Percentiles rank a stretch among this genome's conserved stretches.
Evolutionary conservation across 1,140 invertebrate genomes (phyloP).

Genomic region (Lasioglossum albipes): DNA sequence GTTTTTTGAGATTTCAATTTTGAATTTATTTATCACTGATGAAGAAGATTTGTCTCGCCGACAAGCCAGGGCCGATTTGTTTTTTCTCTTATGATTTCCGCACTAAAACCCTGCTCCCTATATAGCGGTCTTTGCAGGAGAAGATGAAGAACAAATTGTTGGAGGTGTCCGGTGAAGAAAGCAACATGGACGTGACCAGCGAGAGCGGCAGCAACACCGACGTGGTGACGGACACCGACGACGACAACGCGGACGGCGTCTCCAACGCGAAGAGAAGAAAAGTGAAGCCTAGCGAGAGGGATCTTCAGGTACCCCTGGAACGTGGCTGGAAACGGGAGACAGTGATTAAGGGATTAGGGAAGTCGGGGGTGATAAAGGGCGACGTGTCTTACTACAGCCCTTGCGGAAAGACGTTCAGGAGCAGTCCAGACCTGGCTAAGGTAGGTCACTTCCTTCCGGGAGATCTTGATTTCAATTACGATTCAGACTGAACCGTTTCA

Average conservation of each 20-base stretch:
- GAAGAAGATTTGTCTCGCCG: neutral
- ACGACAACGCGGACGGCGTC: conserved; percentile 77
- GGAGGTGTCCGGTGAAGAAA: conserved; percentile 81
- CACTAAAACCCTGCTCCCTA: conserved; percentile 70
- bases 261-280: conserved; percentile 78
- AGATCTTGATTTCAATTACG: conserved; percentile 14
- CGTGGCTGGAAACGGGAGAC: conserved; percentile 95
- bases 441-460: conserved; percentile 75
- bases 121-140: conserved; percentile 80
- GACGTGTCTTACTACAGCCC: conserved; percentile 95
- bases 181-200: conserved; percentile 79
- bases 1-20: too few relatives aligned
- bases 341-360: conserved; percentile 90
- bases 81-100: conserved; percentile 67
- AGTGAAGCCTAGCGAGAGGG: conserved; percentile 80
- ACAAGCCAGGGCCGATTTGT: conserved; percentile 6
- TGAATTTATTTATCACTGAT: neutral
- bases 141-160: conserved; percentile 82
- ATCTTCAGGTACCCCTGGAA: conserved; percentile 87
- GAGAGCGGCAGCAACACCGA: conserved; percentile 79
- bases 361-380: conserved; percentile 89
- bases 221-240: conserved; percentile 81
- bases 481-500: neutral
- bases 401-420: conserved; percentile 88
- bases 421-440: conserved; percentile 87